Conservation (phyloP, 1,140 invertebrate genomes). For the Procambarus clarkii region DNA sequence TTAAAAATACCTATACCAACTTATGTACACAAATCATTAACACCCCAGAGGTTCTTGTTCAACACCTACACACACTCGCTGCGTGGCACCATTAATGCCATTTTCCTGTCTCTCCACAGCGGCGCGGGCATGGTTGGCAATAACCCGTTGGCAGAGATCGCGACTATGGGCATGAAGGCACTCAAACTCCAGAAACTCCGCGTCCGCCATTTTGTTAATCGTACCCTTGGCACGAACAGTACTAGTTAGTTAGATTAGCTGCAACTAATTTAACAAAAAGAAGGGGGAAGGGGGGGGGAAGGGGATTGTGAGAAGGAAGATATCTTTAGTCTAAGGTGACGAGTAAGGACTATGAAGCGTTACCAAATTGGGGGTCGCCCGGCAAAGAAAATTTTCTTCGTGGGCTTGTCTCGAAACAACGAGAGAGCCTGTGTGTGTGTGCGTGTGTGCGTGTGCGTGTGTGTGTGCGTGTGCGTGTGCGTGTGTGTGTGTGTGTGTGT, state of each 20-base stretch:
- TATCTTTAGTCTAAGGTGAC: not conserved
- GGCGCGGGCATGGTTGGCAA: slow-evolving; percentile 52
- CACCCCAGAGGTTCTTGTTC: too few relatives aligned
- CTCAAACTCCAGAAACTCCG: slow-evolving; percentile 72
- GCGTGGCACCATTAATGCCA: not conserved
- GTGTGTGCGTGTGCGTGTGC: too few relatives aligned
- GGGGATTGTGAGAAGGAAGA: slow-evolving; percentile 1
- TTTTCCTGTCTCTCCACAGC: slow-evolving; percentile 29
- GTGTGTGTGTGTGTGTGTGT: too few relatives aligned
- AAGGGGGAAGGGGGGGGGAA: not conserved
- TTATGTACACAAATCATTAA: too few relatives aligned
- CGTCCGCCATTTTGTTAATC: slow-evolving; percentile 71
- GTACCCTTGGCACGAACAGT: slow-evolving; percentile 65
- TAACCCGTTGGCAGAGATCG: slow-evolving; percentile 71
- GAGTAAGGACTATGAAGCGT: not conserved
- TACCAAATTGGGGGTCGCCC: not conserved
- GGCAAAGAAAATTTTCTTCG: not conserved
- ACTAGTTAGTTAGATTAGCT: slow-evolving; percentile 36
- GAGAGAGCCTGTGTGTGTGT: too few relatives aligned
- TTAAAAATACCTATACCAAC: too few relatives aligned
- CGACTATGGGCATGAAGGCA: slow-evolving; percentile 71
- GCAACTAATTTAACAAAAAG: not conserved
- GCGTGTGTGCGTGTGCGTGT: too few relatives aligned
- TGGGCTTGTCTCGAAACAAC: not conserved
- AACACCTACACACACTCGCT: too few relatives aligned